A percentile compares a stretch with the other conserved stretches of the same genome.
Evolutionary conservation across 64 coral and sea anemone genomes (phyloP).

Genomic region (Cladopsammia gracilis): DNA sequence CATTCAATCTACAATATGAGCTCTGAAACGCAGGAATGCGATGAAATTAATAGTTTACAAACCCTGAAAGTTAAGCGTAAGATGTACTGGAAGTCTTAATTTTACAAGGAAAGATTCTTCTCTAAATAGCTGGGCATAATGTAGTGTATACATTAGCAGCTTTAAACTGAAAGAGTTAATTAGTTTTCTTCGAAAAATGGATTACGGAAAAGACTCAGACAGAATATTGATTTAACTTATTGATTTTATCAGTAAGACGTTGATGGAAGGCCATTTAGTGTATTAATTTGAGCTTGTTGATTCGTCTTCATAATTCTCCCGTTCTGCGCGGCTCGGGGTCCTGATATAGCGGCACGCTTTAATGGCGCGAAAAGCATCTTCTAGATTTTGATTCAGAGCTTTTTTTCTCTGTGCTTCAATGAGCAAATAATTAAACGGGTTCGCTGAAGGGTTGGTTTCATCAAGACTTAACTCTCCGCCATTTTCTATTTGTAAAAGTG

Average conservation of each 20-base stretch:
- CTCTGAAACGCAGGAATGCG: conserved; percentile 16
- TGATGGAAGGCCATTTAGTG: neutral
- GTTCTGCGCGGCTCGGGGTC: conserved; percentile 21
- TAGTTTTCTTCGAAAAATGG: neutral
- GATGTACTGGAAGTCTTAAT: too few relatives aligned
- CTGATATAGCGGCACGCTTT: conserved; percentile 61
- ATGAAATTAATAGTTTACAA: neutral
- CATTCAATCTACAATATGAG: neutral
- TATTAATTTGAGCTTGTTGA: neutral
- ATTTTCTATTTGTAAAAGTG: neutral
- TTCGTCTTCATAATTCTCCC: neutral
- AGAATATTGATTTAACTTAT: neutral
- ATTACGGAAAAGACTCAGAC: neutral
- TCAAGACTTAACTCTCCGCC: neutral
- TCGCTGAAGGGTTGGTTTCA: neutral
- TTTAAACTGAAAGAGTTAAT: neutral
- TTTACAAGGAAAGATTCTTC: too few relatives aligned
- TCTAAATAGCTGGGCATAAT: neutral
- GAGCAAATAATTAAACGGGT: conserved; percentile 49
- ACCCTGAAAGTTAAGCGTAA: neutral
- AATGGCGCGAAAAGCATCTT: conserved; percentile 43
- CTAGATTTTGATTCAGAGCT: conserved; percentile 34
- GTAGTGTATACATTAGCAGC: neutral
- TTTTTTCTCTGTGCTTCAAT: conserved; percentile 2
- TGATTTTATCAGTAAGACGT: neutral